Evolutionary conservation across 2,797 vertebrate genomes (phyloP).

Genomic region (Hephaestus fuliginosus): DNA sequence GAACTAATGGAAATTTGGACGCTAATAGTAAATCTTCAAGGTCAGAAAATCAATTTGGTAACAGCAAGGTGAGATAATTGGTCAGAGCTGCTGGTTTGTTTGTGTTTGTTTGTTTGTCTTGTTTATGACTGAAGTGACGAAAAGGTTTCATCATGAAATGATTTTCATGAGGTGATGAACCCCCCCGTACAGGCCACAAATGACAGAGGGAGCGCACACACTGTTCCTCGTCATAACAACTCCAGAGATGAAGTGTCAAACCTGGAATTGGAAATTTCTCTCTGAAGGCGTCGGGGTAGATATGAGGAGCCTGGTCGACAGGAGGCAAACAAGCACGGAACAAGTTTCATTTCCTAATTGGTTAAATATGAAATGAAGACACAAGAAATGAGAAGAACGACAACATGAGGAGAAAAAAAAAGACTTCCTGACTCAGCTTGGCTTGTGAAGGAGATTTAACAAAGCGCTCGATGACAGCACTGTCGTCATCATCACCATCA

Average conservation of each 20-base stretch:
- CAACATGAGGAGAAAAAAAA: constrained; percentile 11
- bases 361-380: constrained; percentile 29
- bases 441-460: neutral
- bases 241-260: constrained; percentile 36
- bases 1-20: constrained; percentile 10
- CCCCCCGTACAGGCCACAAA: neutral
- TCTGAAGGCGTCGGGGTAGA: neutral
- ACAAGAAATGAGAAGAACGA: constrained; percentile 11
- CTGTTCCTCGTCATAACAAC: constrained; percentile 34
- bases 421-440: constrained; percentile 14
- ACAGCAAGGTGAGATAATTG: neutral
- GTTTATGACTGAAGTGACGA: constrained; percentile 17
- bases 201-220: constrained; percentile 9
- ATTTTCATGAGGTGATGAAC: constrained; percentile 27
- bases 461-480: neutral
- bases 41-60: constrained; percentile 39
- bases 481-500: neutral
- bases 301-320: neutral
- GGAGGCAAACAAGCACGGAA: neutral
- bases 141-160: constrained; percentile 15
- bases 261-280: constrained; percentile 26
- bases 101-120: constrained; percentile 19
- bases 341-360: constrained; percentile 18
- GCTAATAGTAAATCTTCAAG: constrained; percentile 23
- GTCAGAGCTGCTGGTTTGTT: neutral